These are phyloP conservation scores for Temnothorax rugatulus DNA, from an alignment of 2,888 invertebrate species.

Conservation along the genomic window DNA sequence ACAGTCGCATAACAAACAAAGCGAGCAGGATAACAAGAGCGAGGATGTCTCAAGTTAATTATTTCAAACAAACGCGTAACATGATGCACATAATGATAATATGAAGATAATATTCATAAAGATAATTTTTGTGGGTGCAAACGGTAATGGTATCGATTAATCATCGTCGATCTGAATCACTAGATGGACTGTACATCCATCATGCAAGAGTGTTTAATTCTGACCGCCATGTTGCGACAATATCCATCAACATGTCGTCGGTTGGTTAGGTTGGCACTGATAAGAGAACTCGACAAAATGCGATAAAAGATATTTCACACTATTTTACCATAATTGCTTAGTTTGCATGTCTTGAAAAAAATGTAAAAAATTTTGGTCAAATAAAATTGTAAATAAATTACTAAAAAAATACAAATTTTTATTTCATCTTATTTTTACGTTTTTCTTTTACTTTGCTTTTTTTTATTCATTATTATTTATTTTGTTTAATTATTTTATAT, in stretches of 20 bases:
- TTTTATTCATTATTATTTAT: neutral
- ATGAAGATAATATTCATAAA: slow-evolving; percentile 16
- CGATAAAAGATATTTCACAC: slow-evolving; percentile 13
- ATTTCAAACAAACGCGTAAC: neutral
- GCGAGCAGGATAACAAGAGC: neutral
- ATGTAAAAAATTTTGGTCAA: neutral
- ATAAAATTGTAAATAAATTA: slow-evolving; percentile 1
- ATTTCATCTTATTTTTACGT: neutral
- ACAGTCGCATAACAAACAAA: neutral
- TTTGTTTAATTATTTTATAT: neutral
- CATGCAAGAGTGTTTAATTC: slow-evolving; percentile 51
- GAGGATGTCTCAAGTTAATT: slow-evolving; percentile 1
- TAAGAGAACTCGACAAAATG: slow-evolving; percentile 36
- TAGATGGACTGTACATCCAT: slow-evolving; percentile 44
- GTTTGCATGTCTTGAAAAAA: neutral
- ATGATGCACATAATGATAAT: neutral
- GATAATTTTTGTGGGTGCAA: slow-evolving; percentile 21
- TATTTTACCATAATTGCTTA: slow-evolving; percentile 22
- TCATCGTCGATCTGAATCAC: slow-evolving; percentile 52
- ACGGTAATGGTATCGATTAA: slow-evolving; percentile 50
- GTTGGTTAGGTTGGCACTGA: slow-evolving; percentile 18
- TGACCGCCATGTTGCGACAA: slow-evolving; percentile 45
- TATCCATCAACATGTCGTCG: slow-evolving; percentile 50
- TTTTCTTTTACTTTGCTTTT: neutral
- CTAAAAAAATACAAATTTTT: neutral